A percentile compares a stretch with the other conserved stretches of the same genome.
Conservation (phyloP, 2,797 vertebrate species). For the Fistularia commersonii region DNA sequence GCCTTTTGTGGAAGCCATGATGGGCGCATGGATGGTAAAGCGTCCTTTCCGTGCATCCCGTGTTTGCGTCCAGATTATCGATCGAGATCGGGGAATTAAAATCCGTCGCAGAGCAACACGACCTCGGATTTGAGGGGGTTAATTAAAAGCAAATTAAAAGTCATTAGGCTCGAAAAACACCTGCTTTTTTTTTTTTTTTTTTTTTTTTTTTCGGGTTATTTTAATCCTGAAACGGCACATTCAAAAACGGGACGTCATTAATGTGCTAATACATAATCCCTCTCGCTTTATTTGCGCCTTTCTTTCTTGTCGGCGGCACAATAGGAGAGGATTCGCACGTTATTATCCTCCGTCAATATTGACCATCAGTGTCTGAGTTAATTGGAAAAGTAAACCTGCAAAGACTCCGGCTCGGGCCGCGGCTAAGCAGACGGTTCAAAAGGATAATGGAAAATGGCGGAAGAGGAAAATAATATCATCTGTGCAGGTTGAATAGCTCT, state of each 20-base stretch:
- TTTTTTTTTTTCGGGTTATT: too few relatives aligned
- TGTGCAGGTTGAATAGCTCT: slow-evolving; percentile 57
- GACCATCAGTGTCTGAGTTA: slow-evolving; percentile 63
- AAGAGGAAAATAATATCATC: slow-evolving; percentile 62
- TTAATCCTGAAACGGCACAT: slow-evolving; percentile 60
- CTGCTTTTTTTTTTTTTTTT: too few relatives aligned
- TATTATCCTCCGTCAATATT: slow-evolving; percentile 77
- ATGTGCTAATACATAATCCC: slow-evolving; percentile 70
- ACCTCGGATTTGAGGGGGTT: slow-evolving; percentile 69
- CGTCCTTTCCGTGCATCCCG: slow-evolving; percentile 1
- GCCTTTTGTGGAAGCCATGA: slow-evolving; percentile 32
- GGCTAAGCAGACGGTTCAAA: slow-evolving; percentile 61
- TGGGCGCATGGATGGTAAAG: slow-evolving; percentile 7
- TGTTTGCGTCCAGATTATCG: slow-evolving; percentile 46
- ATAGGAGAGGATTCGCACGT: slow-evolving; percentile 56
- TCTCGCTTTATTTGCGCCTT: slow-evolving; percentile 55
- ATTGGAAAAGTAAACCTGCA: slow-evolving; percentile 73
- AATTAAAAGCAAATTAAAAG: slow-evolving; percentile 80
- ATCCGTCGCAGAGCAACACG: slow-evolving; percentile 40
- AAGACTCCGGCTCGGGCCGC: slow-evolving; percentile 40
- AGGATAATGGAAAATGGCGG: slow-evolving; percentile 51
- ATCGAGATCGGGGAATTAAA: slow-evolving; percentile 38
- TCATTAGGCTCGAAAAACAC: slow-evolving; percentile 74
- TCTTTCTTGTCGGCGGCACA: slow-evolving; percentile 59
- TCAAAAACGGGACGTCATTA: slow-evolving; percentile 66